Percentiles rank a stretch among this genome's conserved stretches.
phyloP scores from a whole-genome alignment of 2,888 invertebrate species.

The Nymphalis urticae region DNA sequence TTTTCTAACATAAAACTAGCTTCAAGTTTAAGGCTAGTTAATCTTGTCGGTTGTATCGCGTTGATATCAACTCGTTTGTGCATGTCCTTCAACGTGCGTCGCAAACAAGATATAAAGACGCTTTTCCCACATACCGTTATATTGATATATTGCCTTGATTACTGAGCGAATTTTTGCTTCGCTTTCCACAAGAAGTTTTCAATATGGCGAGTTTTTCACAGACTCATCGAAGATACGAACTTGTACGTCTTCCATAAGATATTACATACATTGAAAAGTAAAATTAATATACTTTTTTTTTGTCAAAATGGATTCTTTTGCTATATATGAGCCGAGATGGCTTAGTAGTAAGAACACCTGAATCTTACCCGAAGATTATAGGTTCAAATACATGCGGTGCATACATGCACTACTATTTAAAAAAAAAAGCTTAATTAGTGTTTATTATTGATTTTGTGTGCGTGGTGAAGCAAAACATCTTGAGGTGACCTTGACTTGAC shows the following conservation, averaged over 20 bases:
- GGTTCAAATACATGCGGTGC: too few relatives aligned
- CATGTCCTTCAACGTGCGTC: conserved; percentile 33
- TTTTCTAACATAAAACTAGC: conserved; percentile 20
- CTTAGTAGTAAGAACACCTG: too few relatives aligned
- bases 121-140: conserved; percentile 32
- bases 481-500: too few relatives aligned
- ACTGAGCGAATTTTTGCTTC: conserved; percentile 15
- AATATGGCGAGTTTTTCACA: background rate
- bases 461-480: too few relatives aligned
- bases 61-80: conserved; percentile 40
- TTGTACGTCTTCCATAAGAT: background rate
- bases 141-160: conserved; percentile 35
- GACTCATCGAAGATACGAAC: background rate
- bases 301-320: too few relatives aligned
- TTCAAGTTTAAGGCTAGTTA: conserved; percentile 28
- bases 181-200: background rate
- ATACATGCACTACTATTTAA: too few relatives aligned
- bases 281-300: background rate
- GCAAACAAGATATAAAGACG: conserved; percentile 31
- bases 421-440: too few relatives aligned
- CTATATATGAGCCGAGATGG: too few relatives aligned
- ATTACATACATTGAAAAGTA: background rate
- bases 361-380: too few relatives aligned
- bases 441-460: too few relatives aligned
- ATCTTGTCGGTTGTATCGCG: conserved; percentile 34